Conservation (phyloP, 2,888 invertebrate species). For the Agrotis clavis region DNA sequence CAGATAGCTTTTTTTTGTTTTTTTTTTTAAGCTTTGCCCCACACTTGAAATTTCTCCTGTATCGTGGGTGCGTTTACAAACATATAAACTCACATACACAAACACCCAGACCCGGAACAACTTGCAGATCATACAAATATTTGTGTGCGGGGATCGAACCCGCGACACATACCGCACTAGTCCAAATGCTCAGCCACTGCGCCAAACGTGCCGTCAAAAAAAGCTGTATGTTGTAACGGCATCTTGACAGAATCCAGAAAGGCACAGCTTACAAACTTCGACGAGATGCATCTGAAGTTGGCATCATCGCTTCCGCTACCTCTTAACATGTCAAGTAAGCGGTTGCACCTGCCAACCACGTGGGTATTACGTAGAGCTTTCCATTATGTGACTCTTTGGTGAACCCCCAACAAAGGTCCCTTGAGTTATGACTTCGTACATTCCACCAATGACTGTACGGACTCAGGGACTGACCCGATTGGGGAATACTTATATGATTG, state of each 20-base stretch:
- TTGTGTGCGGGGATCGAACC: too few relatives aligned
- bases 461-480: not conserved
- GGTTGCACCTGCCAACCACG: not conserved
- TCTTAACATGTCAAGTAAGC: not conserved
- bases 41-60: too few relatives aligned
- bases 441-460: not conserved
- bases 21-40: too few relatives aligned
- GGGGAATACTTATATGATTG: not conserved
- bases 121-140: too few relatives aligned
- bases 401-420: not conserved
- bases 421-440: not conserved
- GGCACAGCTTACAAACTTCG: not conserved
- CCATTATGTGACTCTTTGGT: not conserved
- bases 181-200: too few relatives aligned
- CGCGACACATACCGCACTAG: too few relatives aligned
- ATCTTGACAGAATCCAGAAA: not conserved
- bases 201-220: too few relatives aligned
- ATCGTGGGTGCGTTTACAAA: too few relatives aligned
- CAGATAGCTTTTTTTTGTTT: too few relatives aligned
- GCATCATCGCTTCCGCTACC: not conserved
- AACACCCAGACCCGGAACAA: too few relatives aligned
- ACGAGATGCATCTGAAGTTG: not conserved
- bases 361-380: not conserved
- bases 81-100: too few relatives aligned
- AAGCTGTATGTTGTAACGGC: too few relatives aligned